Evolutionary conservation across 2,113 vertebrate genomes (phyloP).

Genomic region (Pleuronectes platessa): DNA sequence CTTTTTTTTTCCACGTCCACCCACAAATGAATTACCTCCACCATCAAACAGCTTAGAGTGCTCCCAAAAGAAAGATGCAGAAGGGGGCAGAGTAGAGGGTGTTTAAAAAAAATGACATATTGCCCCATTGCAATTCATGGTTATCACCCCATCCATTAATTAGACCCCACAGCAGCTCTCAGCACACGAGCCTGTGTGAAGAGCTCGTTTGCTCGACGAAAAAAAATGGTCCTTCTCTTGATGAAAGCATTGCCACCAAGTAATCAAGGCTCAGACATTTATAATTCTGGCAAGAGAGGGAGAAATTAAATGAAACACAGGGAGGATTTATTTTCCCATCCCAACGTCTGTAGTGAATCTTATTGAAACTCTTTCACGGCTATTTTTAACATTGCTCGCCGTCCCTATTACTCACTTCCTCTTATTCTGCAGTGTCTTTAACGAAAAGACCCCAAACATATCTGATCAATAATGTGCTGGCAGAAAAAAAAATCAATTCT

Average conservation of each 20-base stretch:
- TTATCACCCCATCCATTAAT: constrained; percentile 57
- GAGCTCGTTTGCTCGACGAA: constrained; percentile 51
- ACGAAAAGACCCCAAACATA: constrained; percentile 46
- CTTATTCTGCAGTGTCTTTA: constrained; percentile 23
- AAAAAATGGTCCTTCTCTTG: constrained; percentile 39
- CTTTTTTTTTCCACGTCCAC: constrained; percentile 30
- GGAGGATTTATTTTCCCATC: constrained; percentile 68
- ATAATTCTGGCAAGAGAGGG: constrained; percentile 57
- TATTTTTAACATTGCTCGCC: constrained; percentile 37
- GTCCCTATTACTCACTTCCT: constrained; percentile 33
- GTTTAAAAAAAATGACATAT: constrained; percentile 42
- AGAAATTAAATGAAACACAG: constrained; percentile 62
- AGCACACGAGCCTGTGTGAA: constrained; percentile 42
- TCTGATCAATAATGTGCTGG: constrained; percentile 58
- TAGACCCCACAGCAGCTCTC: constrained; percentile 45
- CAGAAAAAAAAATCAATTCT: constrained; percentile 36
- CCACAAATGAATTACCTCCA: constrained; percentile 43
- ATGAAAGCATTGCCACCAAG: constrained; percentile 62
- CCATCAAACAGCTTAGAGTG: constrained; percentile 32
- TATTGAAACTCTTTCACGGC: constrained; percentile 51
- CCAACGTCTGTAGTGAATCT: constrained; percentile 47
- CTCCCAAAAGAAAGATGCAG: constrained; percentile 40
- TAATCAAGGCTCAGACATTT: constrained; percentile 72
- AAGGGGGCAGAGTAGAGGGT: constrained; percentile 8
- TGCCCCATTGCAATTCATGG: constrained; percentile 69